Evolutionary conservation across 2,113 vertebrate genomes (phyloP).

Genomic region (Gulo gulo): DNA sequence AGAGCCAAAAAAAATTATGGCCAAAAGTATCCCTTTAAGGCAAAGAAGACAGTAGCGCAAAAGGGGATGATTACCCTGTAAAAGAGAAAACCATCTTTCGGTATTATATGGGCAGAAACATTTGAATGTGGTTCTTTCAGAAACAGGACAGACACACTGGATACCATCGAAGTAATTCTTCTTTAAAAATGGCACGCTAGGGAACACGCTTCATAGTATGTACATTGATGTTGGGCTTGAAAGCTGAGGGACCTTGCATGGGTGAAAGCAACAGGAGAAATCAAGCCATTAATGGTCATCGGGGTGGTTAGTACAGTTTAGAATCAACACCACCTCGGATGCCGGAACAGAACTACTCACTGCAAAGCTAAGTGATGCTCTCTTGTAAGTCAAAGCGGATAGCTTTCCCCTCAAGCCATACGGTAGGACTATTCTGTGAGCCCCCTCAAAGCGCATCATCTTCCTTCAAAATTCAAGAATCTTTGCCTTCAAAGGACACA

Average conservation of each 20-base stretch:
- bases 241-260: slow-evolving; percentile 74
- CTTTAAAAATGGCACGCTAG: slow-evolving; percentile 78
- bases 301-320: slow-evolving; percentile 71
- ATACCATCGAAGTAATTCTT: slow-evolving; percentile 60
- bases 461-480: slow-evolving; percentile 78
- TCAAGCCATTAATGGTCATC: slow-evolving; percentile 68
- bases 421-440: slow-evolving; percentile 70
- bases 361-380: slow-evolving; percentile 62
- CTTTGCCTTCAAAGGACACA: slow-evolving; percentile 81
- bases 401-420: slow-evolving; percentile 67
- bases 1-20: slow-evolving; percentile 34
- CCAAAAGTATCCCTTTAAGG: slow-evolving; percentile 68
- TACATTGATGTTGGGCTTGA: slow-evolving; percentile 79
- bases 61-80: slow-evolving; percentile 68
- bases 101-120: slow-evolving; percentile 62
- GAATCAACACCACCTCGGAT: slow-evolving; percentile 77
- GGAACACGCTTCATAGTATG: slow-evolving; percentile 81
- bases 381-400: slow-evolving; percentile 55
- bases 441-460: slow-evolving; percentile 68
- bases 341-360: slow-evolving; percentile 61
- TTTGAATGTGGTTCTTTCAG: slow-evolving; percentile 71
- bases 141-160: slow-evolving; percentile 73
- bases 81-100: slow-evolving; percentile 65
- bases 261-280: slow-evolving; percentile 71
- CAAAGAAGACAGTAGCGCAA: slow-evolving; percentile 65